phyloP scores from a whole-genome alignment of 2,888 invertebrate genomes.

The Xestia sexstrigata region DNA sequence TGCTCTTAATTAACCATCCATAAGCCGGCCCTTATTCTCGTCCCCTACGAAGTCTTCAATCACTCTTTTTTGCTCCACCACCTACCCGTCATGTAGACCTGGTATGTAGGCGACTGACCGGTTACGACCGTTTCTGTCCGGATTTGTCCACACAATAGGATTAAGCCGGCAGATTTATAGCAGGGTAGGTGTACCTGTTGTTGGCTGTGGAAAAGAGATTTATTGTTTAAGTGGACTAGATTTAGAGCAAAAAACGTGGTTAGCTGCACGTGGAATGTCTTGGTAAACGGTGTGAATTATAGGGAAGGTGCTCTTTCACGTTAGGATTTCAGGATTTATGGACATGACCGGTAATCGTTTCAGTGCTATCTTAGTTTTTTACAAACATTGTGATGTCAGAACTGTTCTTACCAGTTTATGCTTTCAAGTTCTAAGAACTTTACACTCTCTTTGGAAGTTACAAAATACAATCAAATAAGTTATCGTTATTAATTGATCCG shows the following conservation, averaged over 20 bases:
- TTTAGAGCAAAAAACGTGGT: constrained; percentile 19
- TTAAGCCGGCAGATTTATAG: constrained; percentile 61
- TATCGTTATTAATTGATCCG: not conserved
- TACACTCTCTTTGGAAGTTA: not conserved
- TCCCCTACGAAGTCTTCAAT: constrained; percentile 9
- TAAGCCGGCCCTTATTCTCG: not conserved
- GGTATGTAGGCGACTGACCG: constrained; percentile 63
- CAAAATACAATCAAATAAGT: not conserved
- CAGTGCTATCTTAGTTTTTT: no score
- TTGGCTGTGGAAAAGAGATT: constrained; percentile 35
- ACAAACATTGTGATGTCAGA: no score
- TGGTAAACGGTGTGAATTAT: constrained; percentile 2
- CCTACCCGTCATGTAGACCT: constrained; percentile 27
- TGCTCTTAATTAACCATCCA: not conserved
- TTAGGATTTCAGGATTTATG: not conserved
- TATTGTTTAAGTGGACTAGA: constrained; percentile 22
- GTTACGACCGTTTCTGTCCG: constrained; percentile 45
- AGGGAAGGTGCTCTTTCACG: not conserved
- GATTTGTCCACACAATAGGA: constrained; percentile 57
- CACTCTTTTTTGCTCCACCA: constrained; percentile 11
- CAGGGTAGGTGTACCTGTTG: constrained; percentile 48
- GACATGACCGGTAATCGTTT: not conserved
- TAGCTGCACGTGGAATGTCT: not conserved
- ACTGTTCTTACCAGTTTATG: not conserved
- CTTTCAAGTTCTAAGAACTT: not conserved